These are phyloP conservation scores for Lerista edwardsae DNA, from an alignment of 2,797 vertebrate species.

Conservation along the genomic window DNA sequence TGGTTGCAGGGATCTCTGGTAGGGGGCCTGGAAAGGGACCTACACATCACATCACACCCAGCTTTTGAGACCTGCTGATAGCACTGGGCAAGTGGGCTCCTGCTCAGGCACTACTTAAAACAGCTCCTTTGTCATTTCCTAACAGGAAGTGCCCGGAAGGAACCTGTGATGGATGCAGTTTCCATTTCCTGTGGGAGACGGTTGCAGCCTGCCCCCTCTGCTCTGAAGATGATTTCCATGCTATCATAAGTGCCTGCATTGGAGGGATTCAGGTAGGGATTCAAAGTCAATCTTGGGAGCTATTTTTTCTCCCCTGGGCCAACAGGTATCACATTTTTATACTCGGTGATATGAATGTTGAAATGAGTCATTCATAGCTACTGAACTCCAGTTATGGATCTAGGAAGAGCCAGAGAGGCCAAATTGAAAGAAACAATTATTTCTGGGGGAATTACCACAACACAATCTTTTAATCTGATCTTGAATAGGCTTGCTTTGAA, in stretches of 20 bases:
- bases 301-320: background rate
- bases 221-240: constrained; percentile 85
- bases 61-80: background rate
- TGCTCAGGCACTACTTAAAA: background rate
- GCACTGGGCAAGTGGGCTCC: background rate
- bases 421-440: background rate
- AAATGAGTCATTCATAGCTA: background rate
- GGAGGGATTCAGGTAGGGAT: constrained; percentile 88
- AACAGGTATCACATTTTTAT: background rate
- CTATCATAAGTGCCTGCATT: constrained; percentile 88
- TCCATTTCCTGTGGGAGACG: constrained; percentile 92
- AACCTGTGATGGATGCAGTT: constrained; percentile 94
- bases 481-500: background rate
- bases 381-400: background rate
- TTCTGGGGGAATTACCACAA: background rate
- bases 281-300: background rate
- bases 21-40: background rate
- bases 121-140: constrained; percentile 24
- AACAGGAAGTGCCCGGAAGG: constrained; percentile 90
- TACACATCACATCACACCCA: background rate
- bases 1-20: background rate
- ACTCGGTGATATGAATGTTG: background rate
- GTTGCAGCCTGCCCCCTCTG: constrained; percentile 90
- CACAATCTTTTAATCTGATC: background rate
- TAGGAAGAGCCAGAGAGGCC: background rate